These are phyloP conservation scores for Octodon degus DNA, from an alignment of 2,113 vertebrate genomes.

Conservation along the genomic window DNA sequence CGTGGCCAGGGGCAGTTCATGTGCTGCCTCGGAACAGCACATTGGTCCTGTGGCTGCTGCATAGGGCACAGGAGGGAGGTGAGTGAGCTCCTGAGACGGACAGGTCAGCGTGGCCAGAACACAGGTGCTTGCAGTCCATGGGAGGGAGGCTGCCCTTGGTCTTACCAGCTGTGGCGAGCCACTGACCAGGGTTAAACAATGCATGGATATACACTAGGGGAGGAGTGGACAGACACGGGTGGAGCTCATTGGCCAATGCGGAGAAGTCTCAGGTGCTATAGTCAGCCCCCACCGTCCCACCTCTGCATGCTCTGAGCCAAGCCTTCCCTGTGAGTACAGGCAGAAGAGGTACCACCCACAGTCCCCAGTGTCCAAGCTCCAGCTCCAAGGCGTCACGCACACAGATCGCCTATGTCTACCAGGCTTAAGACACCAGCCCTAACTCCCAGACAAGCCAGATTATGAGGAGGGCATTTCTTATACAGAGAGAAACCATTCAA, in stretches of 20 bases:
- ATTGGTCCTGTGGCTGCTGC: background rate
- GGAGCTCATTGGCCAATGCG: fast-evolving
- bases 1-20: background rate
- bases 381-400: background rate
- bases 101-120: background rate
- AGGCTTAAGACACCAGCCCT: background rate
- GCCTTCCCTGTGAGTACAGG: background rate
- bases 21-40: too few relatives aligned
- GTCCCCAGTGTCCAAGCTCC: too few relatives aligned
- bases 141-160: background rate
- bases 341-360: too few relatives aligned
- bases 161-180: background rate
- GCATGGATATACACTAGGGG: too few relatives aligned
- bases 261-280: background rate
- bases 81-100: background rate
- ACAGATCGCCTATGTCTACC: background rate
- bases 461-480: constrained; percentile 18
- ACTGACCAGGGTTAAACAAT: background rate
- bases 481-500: background rate
- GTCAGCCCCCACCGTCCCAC: background rate
- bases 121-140: too few relatives aligned
- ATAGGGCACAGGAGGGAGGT: too few relatives aligned
- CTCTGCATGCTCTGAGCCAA: too few relatives aligned
- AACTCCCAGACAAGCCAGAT: background rate
- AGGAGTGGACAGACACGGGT: background rate